These are phyloP conservation scores for Bathynomus jamesi DNA, from an alignment of 1,140 invertebrate species.

Conservation along the genomic window DNA sequence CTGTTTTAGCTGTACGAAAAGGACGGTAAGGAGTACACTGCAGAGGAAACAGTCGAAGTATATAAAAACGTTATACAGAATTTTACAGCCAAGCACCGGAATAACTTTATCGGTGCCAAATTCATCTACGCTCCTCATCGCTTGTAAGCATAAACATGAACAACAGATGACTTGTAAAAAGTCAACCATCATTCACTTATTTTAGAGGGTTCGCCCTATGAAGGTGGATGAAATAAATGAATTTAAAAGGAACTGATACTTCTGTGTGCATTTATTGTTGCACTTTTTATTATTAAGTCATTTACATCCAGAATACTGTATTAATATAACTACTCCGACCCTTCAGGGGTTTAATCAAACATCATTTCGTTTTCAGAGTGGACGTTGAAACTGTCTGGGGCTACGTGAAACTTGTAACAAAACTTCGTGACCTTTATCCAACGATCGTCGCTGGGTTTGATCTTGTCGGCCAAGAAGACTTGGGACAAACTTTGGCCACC, in stretches of 20 bases:
- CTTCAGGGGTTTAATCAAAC: no score
- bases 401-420: not conserved
- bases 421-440: not conserved
- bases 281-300: no score
- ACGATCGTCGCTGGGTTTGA: not conserved
- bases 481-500: slow-evolving; percentile 51
- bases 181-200: not conserved
- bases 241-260: no score
- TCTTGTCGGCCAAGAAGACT: not conserved
- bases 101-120: slow-evolving; percentile 59
- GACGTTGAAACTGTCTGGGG: not conserved
- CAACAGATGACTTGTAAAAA: not conserved
- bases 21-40: slow-evolving; percentile 51
- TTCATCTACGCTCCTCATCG: slow-evolving; percentile 59
- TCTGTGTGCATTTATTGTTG: no score
- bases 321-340: no score
- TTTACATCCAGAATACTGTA: no score
- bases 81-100: slow-evolving; percentile 53
- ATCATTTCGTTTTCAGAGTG: not conserved
- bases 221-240: no score
- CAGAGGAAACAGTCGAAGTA: slow-evolving; percentile 50
- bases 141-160: slow-evolving; percentile 46
- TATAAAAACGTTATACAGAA: slow-evolving; percentile 52
- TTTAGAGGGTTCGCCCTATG: no score
- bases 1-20: slow-evolving; percentile 27